Base-by-base conservation (phyloP, 64 coral and sea anemone genomes). In the Exaiptasia diaphana region DNA sequence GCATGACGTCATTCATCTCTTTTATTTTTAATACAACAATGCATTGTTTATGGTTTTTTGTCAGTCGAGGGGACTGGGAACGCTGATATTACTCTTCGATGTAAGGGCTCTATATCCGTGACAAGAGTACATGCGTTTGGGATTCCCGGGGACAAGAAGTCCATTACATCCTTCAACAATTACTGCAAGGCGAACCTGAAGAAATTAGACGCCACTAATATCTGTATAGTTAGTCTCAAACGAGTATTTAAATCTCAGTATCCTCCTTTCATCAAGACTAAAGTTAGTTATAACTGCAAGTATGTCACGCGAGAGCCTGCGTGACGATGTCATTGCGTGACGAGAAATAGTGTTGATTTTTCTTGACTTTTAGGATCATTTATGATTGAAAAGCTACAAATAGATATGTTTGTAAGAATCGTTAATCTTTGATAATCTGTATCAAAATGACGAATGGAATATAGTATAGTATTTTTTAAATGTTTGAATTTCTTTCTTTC, bases 211-310 rank as follows among this genome's bases (percentile, higher is more conserved):
- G 53, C 26, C 17, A 79, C 86, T 14, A 94, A 94, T 23, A 78
- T 85, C 50, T 94, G 91, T 29, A 58, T 89, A 17, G 73, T 94
- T 2, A 94, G 91, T 42, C 61, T 94, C 41, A 94, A 89, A 63
- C 72, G 86, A 29, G 91, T 94, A 26, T 94, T 89, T 54, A 89
- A 94, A 50, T 41, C 64, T 1, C 84, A 53, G n/a, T 94, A 94
- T 15, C 91, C 91, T 4, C 91, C 80, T 2, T 94, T 83, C 20
- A 60, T 89, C 38, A 88, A 56, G 1, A 94, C 86, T 17, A 30
- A 79, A n/a, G 82, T 94, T 21, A 77, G 74, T 9, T 94, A 80
- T 14, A 74, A 76, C 1, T 94, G 91, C 36, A 89, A 79, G 3
- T 94, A 94, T 15, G 63, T 50, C 25, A 88, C 64, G 27, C 40